Evolutionary conservation across 2,888 invertebrate genomes (phyloP).

Genomic region (Lasioglossum lativentre): DNA sequence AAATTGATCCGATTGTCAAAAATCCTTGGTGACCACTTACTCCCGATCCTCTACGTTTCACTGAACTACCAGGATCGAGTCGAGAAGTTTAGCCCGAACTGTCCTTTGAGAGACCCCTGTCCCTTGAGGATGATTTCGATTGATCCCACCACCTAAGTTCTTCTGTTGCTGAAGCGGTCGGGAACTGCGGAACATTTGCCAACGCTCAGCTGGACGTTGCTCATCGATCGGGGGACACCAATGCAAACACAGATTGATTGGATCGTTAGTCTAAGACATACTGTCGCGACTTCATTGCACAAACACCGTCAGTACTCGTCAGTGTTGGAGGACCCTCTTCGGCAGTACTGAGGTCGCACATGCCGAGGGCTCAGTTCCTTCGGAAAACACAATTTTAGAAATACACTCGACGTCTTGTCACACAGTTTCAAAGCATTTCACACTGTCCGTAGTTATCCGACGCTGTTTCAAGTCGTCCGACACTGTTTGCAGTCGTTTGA

Average conservation of each 20-base stretch:
- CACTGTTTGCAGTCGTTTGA: neutral
- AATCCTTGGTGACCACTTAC: neutral
- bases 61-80: neutral
- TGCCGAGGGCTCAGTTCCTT: neutral
- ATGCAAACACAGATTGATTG: conserved; percentile 4
- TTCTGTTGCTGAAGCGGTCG: neutral
- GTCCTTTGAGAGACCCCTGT: neutral
- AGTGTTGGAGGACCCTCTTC: neutral
- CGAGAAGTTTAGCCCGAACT: neutral
- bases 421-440: neutral
- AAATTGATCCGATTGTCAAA: neutral
- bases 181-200: neutral
- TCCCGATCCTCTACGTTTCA: neutral
- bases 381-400: neutral
- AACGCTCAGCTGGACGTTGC: neutral
- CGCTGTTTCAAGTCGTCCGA: neutral
- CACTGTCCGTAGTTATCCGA: neutral
- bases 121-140: neutral
- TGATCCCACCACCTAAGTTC: neutral
- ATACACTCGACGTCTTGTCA: neutral
- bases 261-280: neutral
- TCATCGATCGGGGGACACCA: conserved; percentile 5
- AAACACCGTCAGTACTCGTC: neutral
- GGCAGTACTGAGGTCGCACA: neutral
- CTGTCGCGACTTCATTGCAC: neutral